Evolutionary conservation across 2,113 vertebrate genomes (phyloP).

Genomic region (Pterocles burchelli): DNA sequence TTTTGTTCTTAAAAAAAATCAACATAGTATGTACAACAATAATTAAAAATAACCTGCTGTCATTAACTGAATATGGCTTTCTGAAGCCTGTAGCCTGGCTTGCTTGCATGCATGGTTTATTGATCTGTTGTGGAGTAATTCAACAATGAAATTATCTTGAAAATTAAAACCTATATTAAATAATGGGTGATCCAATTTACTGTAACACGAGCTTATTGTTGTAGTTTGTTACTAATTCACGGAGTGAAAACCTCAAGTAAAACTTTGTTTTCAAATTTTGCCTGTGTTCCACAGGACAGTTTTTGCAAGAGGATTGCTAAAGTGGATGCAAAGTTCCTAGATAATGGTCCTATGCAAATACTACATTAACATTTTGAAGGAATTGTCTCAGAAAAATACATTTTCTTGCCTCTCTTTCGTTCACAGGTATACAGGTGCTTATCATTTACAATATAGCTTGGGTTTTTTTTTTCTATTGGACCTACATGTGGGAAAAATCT

Average conservation of each 20-base stretch:
- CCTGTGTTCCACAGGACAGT: neutral
- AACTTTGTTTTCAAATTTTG: neutral
- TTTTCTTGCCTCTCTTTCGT: neutral
- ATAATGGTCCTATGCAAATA: neutral
- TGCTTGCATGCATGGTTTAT: constrained; percentile 40
- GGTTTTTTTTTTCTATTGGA: neutral
- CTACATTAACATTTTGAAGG: neutral
- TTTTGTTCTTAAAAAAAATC: constrained; percentile 23
- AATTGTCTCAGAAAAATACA: neutral
- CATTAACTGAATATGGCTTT: neutral
- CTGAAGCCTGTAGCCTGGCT: constrained; percentile 11
- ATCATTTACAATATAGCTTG: neutral
- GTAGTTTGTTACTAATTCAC: neutral
- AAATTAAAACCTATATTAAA: constrained; percentile 54
- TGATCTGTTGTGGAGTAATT: constrained; percentile 46
- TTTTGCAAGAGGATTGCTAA: neutral
- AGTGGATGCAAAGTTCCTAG: neutral
- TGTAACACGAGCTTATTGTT: neutral
- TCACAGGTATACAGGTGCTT: neutral
- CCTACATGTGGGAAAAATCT: neutral
- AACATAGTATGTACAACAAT: neutral
- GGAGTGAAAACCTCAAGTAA: neutral
- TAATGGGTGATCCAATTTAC: constrained; percentile 51
- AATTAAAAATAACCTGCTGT: constrained; percentile 55
- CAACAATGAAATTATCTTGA: constrained; percentile 48